Evolutionary conservation across 2,888 invertebrate species (phyloP).

Genomic region (Odontocolon sp.): DNA sequence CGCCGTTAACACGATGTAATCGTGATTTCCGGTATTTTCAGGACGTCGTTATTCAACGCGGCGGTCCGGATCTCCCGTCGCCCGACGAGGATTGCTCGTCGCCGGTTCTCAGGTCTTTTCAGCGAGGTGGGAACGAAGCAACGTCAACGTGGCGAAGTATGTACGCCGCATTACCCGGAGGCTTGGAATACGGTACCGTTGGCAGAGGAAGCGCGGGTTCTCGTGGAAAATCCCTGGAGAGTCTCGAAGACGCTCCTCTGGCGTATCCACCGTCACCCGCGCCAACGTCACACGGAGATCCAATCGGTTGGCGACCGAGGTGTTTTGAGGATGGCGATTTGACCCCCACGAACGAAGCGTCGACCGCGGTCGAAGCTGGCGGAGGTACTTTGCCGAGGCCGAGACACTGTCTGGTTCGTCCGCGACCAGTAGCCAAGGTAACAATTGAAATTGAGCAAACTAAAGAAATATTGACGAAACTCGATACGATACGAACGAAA

Average conservation of each 20-base stretch:
- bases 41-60: constrained; percentile 79
- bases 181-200: constrained; percentile 72
- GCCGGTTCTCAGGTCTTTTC: constrained; percentile 78
- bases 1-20: too few relatives aligned
- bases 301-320: constrained; percentile 85
- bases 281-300: constrained; percentile 79
- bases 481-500: too few relatives aligned
- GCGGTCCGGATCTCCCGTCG: constrained; percentile 77
- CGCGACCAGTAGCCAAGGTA: constrained; percentile 91
- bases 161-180: constrained; percentile 77
- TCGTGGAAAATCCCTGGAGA: constrained; percentile 92
- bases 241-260: constrained; percentile 88
- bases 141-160: constrained; percentile 77
- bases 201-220: constrained; percentile 83
- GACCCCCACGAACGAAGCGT: constrained; percentile 91
- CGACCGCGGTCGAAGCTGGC: constrained; percentile 83
- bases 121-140: constrained; percentile 66
- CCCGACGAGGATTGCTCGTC: constrained; percentile 80
- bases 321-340: constrained; percentile 95
- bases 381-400: constrained; percentile 94
- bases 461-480: too few relatives aligned
- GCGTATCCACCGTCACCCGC: constrained; percentile 79
- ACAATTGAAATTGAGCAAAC: constrained; percentile 22
- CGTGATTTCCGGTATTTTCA: constrained; percentile 44
- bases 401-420: constrained; percentile 88